Base-by-base conservation (phyloP, 2,888 invertebrate genomes). In the Mesorhabditis belari region DNA sequence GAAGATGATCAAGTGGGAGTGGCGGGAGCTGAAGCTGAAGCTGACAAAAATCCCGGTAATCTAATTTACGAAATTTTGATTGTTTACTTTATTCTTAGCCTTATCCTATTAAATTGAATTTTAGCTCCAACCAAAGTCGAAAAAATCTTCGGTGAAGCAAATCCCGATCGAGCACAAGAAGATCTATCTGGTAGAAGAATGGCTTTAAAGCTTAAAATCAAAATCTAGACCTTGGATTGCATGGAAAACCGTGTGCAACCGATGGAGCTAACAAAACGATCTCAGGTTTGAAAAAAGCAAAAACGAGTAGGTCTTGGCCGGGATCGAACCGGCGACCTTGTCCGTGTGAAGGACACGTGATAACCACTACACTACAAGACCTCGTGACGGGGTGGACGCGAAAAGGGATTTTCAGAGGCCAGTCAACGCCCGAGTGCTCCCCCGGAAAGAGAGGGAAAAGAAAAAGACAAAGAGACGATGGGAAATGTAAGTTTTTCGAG, bases 301-400 rank as follows among this genome's bases (percentile, higher is more conserved):
- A 35, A 35, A 35, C 44, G n/a, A n/a, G n/a, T 62, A 69, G 68
- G 67, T 70, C 67, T 61, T 66, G 63, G 67, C 67, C 69, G 70
- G 72, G 69, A 60, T 72, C 69, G 71, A 71, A 73, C 71, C 71
- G 66, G 69, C 70, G 74, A 70, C 73, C 74, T 74, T 73, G 73
- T 72, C 73, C 70, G 71, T 73, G 73, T 72, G 67, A 74, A 73
- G 73, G 71, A 74, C 71, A 74, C 71, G 71, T 72, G 74, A 72
- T 73, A 73, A 74, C 74, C 74, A 70, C 73, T 73, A 74, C 73
- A 71, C 74, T 70, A 74, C 65, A 66, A 65, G 63, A 64, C 60
- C 60, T 17, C 44, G 44, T 17, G 44, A 35, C 12, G 1, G 44
- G n/a, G 44, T 9, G 44, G 12, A 35, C 44, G 12, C 44, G 44